phyloP scores from a whole-genome alignment of 1,140 invertebrate species.

The Calosoma granatense region DNA sequence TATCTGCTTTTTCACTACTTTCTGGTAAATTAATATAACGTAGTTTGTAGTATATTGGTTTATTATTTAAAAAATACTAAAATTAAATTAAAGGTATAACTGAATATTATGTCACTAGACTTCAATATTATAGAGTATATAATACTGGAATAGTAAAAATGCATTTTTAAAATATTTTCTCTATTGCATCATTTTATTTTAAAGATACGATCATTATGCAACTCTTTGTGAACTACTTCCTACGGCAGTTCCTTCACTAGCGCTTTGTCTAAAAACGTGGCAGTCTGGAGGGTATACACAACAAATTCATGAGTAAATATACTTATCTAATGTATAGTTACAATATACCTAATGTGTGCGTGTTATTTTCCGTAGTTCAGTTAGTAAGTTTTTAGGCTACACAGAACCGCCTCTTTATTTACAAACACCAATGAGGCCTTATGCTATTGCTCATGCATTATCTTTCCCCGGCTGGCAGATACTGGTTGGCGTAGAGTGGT shows the following conservation, averaged over 20 bases:
- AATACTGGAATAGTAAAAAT: constrained; percentile 8
- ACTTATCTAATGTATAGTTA: neutral
- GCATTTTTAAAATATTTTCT: constrained; percentile 1
- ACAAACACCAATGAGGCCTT: constrained; percentile 34
- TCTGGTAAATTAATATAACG: no score
- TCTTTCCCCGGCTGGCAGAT: constrained; percentile 52
- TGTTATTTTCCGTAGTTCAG: constrained; percentile 18
- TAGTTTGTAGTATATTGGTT: constrained; percentile 10
- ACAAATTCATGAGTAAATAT: constrained; percentile 35
- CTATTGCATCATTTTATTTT: constrained; percentile 19
- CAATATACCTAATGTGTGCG: neutral
- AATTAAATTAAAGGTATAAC: constrained; percentile 11
- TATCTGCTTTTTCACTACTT: no score
- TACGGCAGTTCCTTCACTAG: constrained; percentile 59
- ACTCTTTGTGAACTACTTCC: constrained; percentile 79
- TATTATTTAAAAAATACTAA: neutral
- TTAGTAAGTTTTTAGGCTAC: constrained; percentile 41
- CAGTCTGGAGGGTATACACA: constrained; percentile 38
- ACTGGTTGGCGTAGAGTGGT: constrained; percentile 45
- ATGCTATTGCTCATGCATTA: constrained; percentile 39
- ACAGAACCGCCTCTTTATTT: constrained; percentile 35
- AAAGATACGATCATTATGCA: constrained; percentile 81
- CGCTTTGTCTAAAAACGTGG: constrained; percentile 48
- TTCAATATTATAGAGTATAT: constrained; percentile 6
- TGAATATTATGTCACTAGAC: constrained; percentile 9